Conservation (phyloP, 2,797 vertebrate species). For the Enteromius mattozi region DNA sequence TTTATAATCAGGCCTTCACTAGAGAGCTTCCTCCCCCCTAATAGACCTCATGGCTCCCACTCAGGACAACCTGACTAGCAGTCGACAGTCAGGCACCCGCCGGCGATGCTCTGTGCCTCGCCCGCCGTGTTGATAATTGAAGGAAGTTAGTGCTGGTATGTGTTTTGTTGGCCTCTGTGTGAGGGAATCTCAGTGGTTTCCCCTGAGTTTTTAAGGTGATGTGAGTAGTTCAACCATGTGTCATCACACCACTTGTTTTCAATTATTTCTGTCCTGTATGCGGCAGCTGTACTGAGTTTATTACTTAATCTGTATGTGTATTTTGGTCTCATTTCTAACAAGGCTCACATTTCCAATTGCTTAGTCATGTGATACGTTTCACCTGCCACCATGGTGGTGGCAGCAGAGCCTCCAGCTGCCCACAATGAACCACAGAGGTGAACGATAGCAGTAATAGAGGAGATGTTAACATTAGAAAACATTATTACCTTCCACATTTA, state of each 20-base stretch:
- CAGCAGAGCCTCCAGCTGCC: conserved; percentile 26
- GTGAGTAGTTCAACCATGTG: conserved; percentile 25
- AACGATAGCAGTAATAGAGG: background rate
- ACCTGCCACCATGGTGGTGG: conserved; percentile 36
- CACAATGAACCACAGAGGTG: conserved; percentile 7
- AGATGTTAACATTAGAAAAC: conserved; percentile 5
- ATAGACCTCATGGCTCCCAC: conserved; percentile 50
- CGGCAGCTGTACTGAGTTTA: conserved; percentile 4
- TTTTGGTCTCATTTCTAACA: conserved; percentile 21
- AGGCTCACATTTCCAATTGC: conserved; percentile 27
- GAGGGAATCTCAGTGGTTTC: background rate
- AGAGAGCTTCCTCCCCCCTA: conserved; percentile 54
- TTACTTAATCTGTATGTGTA: conserved; percentile 1
- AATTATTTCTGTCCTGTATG: conserved; percentile 19
- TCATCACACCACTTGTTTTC: conserved; percentile 27
- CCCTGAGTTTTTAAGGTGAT: background rate
- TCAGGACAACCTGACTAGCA: conserved; percentile 24
- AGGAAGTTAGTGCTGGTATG: conserved; percentile 30
- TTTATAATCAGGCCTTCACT: conserved; percentile 56
- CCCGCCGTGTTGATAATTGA: conserved; percentile 9
- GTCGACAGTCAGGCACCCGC: conserved; percentile 23
- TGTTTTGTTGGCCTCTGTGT: conserved; percentile 15
- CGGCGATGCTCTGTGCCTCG: conserved; percentile 9
- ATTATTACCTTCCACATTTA: background rate
- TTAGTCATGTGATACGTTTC: conserved; percentile 43